Evolutionary conservation across 1,140 invertebrate genomes (phyloP).

Genomic region (Penaeus vannamei): DNA sequence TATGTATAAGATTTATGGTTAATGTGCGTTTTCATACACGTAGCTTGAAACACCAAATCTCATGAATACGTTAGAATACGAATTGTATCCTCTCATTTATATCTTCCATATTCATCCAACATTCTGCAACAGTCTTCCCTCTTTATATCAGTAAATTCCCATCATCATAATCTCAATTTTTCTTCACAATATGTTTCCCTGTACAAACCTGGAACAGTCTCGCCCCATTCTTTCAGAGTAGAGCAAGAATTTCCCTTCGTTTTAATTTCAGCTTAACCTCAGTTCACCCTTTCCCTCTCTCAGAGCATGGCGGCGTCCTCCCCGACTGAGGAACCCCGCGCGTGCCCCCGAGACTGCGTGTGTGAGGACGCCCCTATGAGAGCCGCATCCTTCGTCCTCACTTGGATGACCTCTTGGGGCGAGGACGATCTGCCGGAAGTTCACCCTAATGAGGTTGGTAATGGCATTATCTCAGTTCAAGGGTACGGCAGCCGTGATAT

Average conservation of each 20-base stretch:
- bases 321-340: neutral
- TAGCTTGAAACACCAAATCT: too few species aligned
- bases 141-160: too few species aligned
- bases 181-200: too few species aligned
- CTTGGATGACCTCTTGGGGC: slow-evolving; percentile 67
- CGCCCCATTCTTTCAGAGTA: neutral
- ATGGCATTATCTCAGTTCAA: too few species aligned
- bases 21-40: too few species aligned
- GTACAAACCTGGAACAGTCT: neutral
- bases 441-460: slow-evolving; percentile 60
- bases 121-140: too few species aligned
- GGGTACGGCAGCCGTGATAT: neutral
- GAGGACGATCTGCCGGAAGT: slow-evolving; percentile 62
- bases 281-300: neutral
- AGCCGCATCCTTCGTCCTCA: slow-evolving; percentile 58
- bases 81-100: neutral
- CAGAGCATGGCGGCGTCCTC: neutral
- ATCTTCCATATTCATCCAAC: too few species aligned
- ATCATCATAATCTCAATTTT: neutral
- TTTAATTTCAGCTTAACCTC: neutral
- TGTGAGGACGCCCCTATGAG: slow-evolving; percentile 55
- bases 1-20: too few species aligned
- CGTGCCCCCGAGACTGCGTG: slow-evolving; percentile 48
- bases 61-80: too few species aligned
- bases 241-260: too few species aligned